phyloP scores from a whole-genome alignment of 1,140 invertebrate genomes.

The Lamellibrachia luymesi region DNA sequence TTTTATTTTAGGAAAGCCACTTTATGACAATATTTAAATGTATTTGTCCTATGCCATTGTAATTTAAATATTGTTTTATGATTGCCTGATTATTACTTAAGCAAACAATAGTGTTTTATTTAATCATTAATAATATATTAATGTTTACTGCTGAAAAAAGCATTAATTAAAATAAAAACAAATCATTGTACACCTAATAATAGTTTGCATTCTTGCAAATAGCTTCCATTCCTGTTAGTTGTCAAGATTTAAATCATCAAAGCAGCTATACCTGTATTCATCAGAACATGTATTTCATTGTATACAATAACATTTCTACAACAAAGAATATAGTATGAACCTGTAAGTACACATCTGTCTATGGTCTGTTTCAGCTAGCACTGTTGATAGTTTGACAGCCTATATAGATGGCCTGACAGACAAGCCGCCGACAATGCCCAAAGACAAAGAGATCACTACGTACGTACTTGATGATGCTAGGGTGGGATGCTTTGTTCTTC shows the following conservation, averaged over 20 bases:
- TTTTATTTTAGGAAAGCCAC: conserved; percentile 31
- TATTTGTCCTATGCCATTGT: no score
- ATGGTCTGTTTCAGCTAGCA: conserved; percentile 18
- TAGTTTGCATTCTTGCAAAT: no score
- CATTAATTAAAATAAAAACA: no score
- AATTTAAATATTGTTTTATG: background rate
- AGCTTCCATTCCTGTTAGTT: no score
- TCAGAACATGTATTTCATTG: no score
- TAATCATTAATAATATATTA: no score
- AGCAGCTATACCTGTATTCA: no score
- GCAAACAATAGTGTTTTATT: background rate
- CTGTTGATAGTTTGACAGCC: conserved; percentile 37
- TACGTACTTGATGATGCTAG: background rate
- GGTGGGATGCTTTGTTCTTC: background rate
- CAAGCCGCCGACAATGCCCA: conserved; percentile 1
- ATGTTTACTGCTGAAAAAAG: no score
- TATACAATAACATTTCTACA: background rate
- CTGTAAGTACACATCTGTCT: background rate
- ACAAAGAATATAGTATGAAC: background rate
- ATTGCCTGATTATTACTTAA: background rate
- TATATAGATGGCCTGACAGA: conserved; percentile 45
- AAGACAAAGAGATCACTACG: background rate
- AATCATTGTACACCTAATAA: no score
- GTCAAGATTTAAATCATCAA: no score
- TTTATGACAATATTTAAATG: conserved; percentile 19